Evolutionary conservation across 2,888 invertebrate species (phyloP), one percentile per base, ranked within the genome.

Genomic region (Nephrotoma flavescens): DNA sequence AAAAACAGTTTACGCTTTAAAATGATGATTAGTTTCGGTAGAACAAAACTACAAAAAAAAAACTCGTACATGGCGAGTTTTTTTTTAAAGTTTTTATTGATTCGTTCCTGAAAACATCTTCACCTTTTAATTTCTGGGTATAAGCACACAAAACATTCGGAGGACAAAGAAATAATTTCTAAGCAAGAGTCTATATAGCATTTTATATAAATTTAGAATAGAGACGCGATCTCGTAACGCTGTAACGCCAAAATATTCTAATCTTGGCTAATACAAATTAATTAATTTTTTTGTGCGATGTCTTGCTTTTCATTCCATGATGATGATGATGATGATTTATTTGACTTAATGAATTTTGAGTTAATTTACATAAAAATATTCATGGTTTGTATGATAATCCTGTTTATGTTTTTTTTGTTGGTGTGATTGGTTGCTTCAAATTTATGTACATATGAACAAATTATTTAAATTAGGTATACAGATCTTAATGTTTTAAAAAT

Each of bases 1-100:
- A 88, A 88, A 88, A 87, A 87, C 88, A 87, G 88, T 88, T 88
- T 88, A 88, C 88, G 88, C 88, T 88, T 88, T 88, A 88, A 88
- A 88, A 88, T 87, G 88, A 87, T 88, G 88, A 88, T 88, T 88
- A 88, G 88, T 88, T 88, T 88, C 88, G 88, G 88, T 88, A 42
- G 84, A 71, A 71, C 71, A 71, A 71, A 71, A 71, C 71, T 71
- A 71, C 31, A 19, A 57, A 44, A 44, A n/a, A 71, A 31, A 71
- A 31, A 71, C 71, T 71, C 71, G 71, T 71, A 71, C 31, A 71
- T 31, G 19, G 71, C 71, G 71, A 71, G 31, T 19, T 15, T 52
- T 19, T 15, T 52, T 52, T 31, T 3, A 31, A 31, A 31, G 12
- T 47, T 47, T 9, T 57, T 71, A 71, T 71, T 71, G 71, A 71